Evolutionary conservation across 1,140 invertebrate genomes (phyloP), one percentile per base, ranked within the genome.

Genomic region (Pissodes strobi): DNA sequence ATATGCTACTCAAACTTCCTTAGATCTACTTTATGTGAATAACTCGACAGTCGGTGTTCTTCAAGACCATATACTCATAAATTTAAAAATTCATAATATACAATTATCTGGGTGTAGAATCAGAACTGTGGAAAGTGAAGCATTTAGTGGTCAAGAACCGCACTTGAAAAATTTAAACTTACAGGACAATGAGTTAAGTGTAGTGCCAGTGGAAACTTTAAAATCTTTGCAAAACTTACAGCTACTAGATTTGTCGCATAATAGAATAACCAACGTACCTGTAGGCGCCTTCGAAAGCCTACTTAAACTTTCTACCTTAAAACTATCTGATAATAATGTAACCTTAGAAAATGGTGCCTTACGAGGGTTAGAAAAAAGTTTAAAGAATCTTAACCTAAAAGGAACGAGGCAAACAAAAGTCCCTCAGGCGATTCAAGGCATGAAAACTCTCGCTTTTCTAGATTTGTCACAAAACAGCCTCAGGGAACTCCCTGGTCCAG

Each of bases 311-410:
- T 86, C 89, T 5, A 95, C 93, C 0, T 77, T 94, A 10, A 94
- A 94, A 74, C 72, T 96, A 15, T 90, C 91, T 2, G 93, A 94
- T 68, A 95, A 95, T 78, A 92, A 93, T 73, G 81, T 94, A 0
- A 90, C 87, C 0, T 77, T 97, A 22, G 82, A 86, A 0, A 61
- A 82, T 0, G 82, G 81, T 12, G 85, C 91, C 0, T 88, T 97
- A 59, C 78, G 79, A 6, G 93, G 93, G 1, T 80, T 97, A 39
- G 92, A 95, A 73, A 84, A 80, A 25, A 88, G 87, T 2, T 79
- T 97, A 15, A 94, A 94, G 80, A 95, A 96, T 79, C 79, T 97
- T 12, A 95, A 96, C 78, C 78, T 97, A 12, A 95, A 95, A 82
- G 91, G 90, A 1, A 94, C 92, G 0, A 83, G 86, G 53, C 90